Evolutionary conservation across 2,113 vertebrate species (phyloP).

Genomic region (Oncorhynchus clarkii): DNA sequence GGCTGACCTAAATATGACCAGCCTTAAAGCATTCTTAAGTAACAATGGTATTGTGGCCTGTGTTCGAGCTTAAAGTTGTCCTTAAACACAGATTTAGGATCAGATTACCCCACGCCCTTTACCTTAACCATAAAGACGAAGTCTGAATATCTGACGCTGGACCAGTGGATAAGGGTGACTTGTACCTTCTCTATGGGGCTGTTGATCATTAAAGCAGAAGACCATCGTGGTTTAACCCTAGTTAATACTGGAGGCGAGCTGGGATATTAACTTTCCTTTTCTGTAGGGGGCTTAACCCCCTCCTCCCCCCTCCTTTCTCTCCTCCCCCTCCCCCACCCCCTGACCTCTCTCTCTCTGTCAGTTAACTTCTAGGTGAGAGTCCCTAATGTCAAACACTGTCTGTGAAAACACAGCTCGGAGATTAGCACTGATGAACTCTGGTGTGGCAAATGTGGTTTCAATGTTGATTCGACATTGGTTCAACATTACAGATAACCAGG

Average conservation of each 20-base stretch:
- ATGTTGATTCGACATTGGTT: not conserved
- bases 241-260: constrained; percentile 26
- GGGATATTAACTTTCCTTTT: constrained; percentile 71
- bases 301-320: constrained; percentile 14
- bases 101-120: not conserved
- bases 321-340: constrained; percentile 26
- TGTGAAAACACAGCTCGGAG: not conserved
- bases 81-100: not conserved
- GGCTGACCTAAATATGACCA: no score
- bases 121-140: no score
- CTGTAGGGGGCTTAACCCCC: constrained; percentile 58
- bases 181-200: constrained; percentile 25
- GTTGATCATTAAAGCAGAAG: constrained; percentile 60
- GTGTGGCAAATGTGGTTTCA: not conserved
- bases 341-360: constrained; percentile 55
- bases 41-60: constrained; percentile 54
- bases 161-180: not conserved
- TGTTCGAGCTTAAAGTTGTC: no score
- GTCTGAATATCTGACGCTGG: not conserved
- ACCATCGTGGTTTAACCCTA: constrained; percentile 63
- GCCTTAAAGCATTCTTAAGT: constrained; percentile 40
- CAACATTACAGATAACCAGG: not conserved
- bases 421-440: not conserved
- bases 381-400: not conserved
- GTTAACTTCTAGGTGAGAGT: constrained; percentile 50